A percentile compares a stretch with the other conserved stretches of the same genome.
Evolutionary conservation across 2,797 vertebrate genomes (phyloP).

Genomic region (Alcedo quadribrachys): DNA sequence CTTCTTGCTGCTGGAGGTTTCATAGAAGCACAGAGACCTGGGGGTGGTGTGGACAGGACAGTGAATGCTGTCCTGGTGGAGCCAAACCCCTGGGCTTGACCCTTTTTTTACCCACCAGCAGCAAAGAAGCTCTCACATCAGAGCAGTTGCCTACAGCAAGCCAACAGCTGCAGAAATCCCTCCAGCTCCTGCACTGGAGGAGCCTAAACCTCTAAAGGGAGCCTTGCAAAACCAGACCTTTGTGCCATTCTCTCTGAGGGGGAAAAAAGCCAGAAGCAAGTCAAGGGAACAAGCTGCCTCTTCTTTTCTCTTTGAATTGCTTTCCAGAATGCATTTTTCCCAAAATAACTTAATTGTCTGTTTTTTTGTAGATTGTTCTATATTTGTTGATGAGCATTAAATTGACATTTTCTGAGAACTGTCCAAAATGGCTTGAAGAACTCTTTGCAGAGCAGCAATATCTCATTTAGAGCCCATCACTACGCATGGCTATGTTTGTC

Average conservation of each 20-base stretch:
- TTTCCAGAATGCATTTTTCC: conserved; percentile 33
- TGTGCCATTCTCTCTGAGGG: neutral
- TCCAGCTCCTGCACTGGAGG: neutral
- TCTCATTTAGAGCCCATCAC: neutral
- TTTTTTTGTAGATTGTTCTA: conserved; percentile 7
- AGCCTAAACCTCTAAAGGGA: neutral
- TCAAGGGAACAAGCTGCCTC: neutral
- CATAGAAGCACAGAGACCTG: accelerated
- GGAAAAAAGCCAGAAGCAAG: neutral
- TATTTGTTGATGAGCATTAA: conserved; percentile 56
- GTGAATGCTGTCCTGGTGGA: neutral
- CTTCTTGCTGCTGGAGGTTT: neutral
- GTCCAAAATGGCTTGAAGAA: conserved; percentile 28
- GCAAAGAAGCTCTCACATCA: accelerated
- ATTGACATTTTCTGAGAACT: conserved; percentile 44
- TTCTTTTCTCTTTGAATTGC: conserved; percentile 33
- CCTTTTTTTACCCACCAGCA: neutral
- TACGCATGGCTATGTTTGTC: neutral
- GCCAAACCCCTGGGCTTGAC: neutral
- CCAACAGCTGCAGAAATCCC: neutral
- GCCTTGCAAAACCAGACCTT: neutral
- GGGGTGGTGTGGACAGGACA: neutral
- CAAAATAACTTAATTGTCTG: conserved; percentile 49
- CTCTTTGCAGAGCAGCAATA: neutral
- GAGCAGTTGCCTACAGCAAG: neutral